A percentile compares a stretch with the other conserved stretches of the same genome.
Conservation (phyloP, 1,140 invertebrate genomes). For the Aphidius gifuensis region DNA sequence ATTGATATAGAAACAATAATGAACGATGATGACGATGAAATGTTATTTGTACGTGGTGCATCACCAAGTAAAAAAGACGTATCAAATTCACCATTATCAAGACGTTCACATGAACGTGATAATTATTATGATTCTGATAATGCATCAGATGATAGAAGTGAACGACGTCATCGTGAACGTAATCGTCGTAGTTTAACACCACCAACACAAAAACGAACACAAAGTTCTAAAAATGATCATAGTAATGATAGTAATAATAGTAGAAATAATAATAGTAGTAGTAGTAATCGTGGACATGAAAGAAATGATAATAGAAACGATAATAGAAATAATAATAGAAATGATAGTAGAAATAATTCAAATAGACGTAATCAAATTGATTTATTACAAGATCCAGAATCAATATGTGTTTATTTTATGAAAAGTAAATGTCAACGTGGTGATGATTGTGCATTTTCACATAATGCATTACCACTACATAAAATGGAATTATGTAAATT, state of each 20-base stretch:
- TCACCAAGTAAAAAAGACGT: conserved; percentile 48
- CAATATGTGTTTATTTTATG: conserved; percentile 78
- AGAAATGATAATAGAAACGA: too few species aligned
- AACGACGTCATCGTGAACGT: conserved; percentile 43
- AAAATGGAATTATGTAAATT: conserved; percentile 97
- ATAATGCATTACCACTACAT: conserved; percentile 74
- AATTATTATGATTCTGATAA: conserved; percentile 38
- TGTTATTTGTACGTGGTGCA: conserved; percentile 69
- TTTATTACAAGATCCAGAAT: conserved; percentile 62
- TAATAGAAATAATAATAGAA: too few species aligned
- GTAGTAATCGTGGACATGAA: too few species aligned
- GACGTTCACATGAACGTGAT: conserved; percentile 40
- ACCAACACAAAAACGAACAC: conserved; percentile 20
- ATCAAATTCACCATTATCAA: not conserved
- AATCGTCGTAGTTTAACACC: conserved; percentile 36
- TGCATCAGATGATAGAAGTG: conserved; percentile 42
- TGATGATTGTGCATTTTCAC: conserved; percentile 80
- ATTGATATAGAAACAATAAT: conserved; percentile 44
- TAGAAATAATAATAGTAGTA: conserved; percentile 2
- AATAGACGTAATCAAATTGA: conserved; percentile 46
- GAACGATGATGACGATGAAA: conserved; percentile 72
- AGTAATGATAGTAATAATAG: conserved; percentile 49
- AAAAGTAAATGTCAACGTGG: conserved; percentile 84
- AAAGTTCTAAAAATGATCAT: conserved; percentile 40
- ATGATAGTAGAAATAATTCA: conserved; percentile 44